Base-by-base conservation (phyloP, 1,140 invertebrate species). In the Microplitis mediator region DNA sequence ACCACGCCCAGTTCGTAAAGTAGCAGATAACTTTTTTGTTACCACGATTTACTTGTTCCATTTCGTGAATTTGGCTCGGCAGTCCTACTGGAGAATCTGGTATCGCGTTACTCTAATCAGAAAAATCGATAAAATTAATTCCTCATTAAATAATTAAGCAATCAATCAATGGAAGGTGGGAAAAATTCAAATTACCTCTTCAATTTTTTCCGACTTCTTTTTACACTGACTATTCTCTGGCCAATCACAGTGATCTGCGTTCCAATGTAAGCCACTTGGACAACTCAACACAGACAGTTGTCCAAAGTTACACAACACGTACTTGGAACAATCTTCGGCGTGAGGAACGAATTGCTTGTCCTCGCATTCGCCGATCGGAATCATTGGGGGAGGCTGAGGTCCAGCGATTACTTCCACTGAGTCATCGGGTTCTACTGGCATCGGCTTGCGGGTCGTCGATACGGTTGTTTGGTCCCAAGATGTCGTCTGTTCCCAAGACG, bases 291-390 rank as follows among this genome's bases (percentile, higher is more conserved):
- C 89, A 0, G 90, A 85, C 2, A 93, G 87, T 35, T 89, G 81
- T 13, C 92, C 93, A 77, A 93, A 91, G 50, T 95, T 90, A 79
- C 95, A 97, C 0, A 93, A 84, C 67, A 93, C 94, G 78, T 95
- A 97, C 77, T 94, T 94, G 45, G 88, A 90, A 80, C 95, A 96
- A 76, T 96, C 92, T 0, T 78, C 81, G 4, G 90, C 85, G 79
- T 95, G 90, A 0, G 90, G 80, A 65, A 88, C 83, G 79, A 93
- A 94, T 14, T 89, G 83, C 72, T 87, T 88, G 23, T 90, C 90
- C 2, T 85, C 81, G 77, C 93, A 95, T n/a, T 87, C 82, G 0
- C 79, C 81, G 3, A 81, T 76, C 3, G 79, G 75, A 2, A 71
- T 54, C 23, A 52, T 52, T 8, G 11, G 67, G 14, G 78, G 73